These are phyloP conservation scores for Apteryx mantelli DNA, from an alignment of 2,113 vertebrate genomes.

Conservation along the genomic window DNA sequence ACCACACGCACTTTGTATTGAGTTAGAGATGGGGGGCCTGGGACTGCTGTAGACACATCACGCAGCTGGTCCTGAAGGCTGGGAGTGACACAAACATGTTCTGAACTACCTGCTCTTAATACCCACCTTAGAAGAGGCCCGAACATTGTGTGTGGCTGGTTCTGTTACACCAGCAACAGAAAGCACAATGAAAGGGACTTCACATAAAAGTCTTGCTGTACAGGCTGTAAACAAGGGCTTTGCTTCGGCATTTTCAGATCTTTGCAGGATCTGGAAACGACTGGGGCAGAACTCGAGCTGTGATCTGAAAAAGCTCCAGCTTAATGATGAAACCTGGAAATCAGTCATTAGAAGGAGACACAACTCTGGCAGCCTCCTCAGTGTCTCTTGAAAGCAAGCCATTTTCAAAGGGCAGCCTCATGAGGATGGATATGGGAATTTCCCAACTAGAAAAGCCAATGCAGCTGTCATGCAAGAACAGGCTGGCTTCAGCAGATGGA, in stretches of 20 bases:
- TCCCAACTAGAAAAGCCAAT: conserved; percentile 3
- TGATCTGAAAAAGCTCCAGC: not conserved
- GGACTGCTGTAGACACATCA: fast-evolving
- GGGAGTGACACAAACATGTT: not conserved
- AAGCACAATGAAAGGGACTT: not conserved
- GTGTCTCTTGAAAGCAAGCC: not conserved
- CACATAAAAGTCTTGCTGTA: not conserved
- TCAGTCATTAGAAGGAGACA: not conserved
- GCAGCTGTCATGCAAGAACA: conserved; percentile 10
- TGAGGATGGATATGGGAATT: not conserved
- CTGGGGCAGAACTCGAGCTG: not conserved
- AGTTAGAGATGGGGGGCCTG: not conserved
- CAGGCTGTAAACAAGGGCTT: not conserved
- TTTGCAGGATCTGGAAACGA: not conserved
- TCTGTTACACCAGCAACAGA: not conserved
- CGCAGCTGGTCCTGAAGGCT: not conserved
- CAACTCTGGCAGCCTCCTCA: not conserved
- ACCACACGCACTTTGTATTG: not conserved
- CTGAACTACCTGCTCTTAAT: not conserved
- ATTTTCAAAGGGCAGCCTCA: not conserved
- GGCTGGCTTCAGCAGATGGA: conserved; percentile 10
- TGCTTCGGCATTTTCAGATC: conserved; percentile 7
- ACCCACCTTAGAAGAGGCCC: not conserved
- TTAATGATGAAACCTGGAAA: conserved; percentile 6
- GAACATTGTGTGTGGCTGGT: not conserved